These are phyloP conservation scores for Machaerirhynchus nigripectus DNA, from an alignment of 2,113 vertebrate species.

Conservation along the genomic window DNA sequence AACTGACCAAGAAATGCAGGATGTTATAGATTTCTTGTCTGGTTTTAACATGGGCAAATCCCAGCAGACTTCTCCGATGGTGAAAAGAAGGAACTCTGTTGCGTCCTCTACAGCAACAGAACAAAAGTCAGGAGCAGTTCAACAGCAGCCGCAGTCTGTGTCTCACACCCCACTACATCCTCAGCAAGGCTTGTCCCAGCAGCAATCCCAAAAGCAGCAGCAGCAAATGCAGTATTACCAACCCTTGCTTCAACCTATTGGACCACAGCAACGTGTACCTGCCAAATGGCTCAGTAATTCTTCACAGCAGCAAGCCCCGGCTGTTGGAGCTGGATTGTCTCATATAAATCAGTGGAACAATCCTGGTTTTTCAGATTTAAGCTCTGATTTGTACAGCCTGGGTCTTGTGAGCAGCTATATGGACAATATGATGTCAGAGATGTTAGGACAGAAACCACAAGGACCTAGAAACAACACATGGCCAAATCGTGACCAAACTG, in stretches of 20 bases:
- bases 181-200: slow-evolving; percentile 76
- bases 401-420: slow-evolving; percentile 97
- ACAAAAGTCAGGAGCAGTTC: slow-evolving; percentile 81
- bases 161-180: slow-evolving; percentile 80
- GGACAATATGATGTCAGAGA: slow-evolving; percentile 96
- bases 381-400: slow-evolving; percentile 95
- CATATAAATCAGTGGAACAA: slow-evolving; percentile 89
- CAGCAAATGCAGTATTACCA: slow-evolving; percentile 91
- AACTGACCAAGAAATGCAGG: slow-evolving; percentile 99
- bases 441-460: slow-evolving; percentile 95
- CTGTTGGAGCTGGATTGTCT: slow-evolving; percentile 82
- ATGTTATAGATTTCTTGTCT: slow-evolving; percentile 98
- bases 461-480: slow-evolving; percentile 98
- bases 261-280: slow-evolving; percentile 75
- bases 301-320: slow-evolving; percentile 79
- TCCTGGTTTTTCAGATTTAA: slow-evolving; percentile 87
- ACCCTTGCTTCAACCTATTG: slow-evolving; percentile 89
- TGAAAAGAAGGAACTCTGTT: slow-evolving; percentile 91
- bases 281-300: slow-evolving; percentile 86
- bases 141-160: slow-evolving; percentile 77
- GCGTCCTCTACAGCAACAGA: slow-evolving; percentile 85
- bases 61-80: slow-evolving; percentile 91
- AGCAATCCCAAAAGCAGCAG: slow-evolving; percentile 77
- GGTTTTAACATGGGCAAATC: slow-evolving; percentile 99
- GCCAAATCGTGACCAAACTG: slow-evolving; percentile 97